Base-by-base conservation (phyloP, 2,113 vertebrate genomes). In the Etheostoma cragini region DNA sequence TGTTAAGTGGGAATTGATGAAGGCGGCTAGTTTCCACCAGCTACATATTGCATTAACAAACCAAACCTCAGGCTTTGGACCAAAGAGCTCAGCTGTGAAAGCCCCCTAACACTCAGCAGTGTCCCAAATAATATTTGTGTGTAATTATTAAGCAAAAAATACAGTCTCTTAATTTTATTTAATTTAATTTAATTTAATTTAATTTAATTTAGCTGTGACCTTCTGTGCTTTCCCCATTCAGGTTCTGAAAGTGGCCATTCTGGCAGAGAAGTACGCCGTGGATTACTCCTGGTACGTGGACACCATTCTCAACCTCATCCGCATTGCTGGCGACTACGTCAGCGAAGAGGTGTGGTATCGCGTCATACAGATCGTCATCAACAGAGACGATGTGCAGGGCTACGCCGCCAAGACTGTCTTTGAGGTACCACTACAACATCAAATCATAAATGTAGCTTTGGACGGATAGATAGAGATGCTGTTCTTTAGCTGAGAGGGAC, bases 281-380 rank as follows among this genome's bases (percentile, higher is more conserved):
- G 97, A 98, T 83, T 98, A 98, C 87, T 97, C 97, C 73, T 98
- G 97, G 97, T 98, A 98, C 2, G 97, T 98, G 87, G 97, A 98
- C 90, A 98, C 97, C 72, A 98, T 98, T 75, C 95, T 98, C 38
- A 98, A 98, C 92, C 95, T 98, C 74, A 98, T 98, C 86, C 97
- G 97, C 79, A 97, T 98, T 0, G 97, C 97, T 0, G 97, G 97
- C 0, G 97, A 98, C 92, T 98, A 98, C 0, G 97, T 98, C 89
- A 98, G 97, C 0, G 97, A 98, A 83, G 97, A 98, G 83, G 97
- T 98, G 80, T 98, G 97, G 97, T 98, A 98, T 69, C 95, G 97
- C 0, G 97, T 98, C 89, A 97, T 98, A 75, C 97, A 98, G 94
- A 98, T 98, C 0, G 97, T 98, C 90, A 98, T 97, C 92, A 98